Evolutionary conservation across 2,113 vertebrate genomes (phyloP).

Genomic region (Smithornis capensis): DNA sequence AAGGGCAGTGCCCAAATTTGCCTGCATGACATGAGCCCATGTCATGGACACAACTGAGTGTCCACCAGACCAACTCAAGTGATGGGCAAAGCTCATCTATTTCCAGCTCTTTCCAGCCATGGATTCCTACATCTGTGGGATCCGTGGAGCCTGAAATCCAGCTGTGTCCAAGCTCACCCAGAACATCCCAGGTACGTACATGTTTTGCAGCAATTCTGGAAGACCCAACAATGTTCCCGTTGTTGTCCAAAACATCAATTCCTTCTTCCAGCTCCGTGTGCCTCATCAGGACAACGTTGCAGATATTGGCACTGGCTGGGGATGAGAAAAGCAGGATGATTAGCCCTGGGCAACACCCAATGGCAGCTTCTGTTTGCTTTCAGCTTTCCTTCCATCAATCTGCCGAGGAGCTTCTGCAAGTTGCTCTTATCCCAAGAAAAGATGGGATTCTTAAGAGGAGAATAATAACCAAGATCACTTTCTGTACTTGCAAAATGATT

Average conservation of each 20-base stretch:
- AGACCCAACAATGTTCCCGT: constrained; percentile 84
- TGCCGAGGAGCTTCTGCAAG: neutral
- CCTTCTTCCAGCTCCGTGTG: constrained; percentile 89
- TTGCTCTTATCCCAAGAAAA: neutral
- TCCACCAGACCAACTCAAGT: neutral
- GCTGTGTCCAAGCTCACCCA: neutral
- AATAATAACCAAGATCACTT: neutral
- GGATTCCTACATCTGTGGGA: accelerated
- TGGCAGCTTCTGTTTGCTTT: neutral
- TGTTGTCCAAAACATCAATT: constrained; percentile 82
- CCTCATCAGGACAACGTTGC: constrained; percentile 93
- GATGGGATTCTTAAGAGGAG: neutral
- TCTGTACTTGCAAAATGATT: neutral
- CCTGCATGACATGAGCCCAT: accelerated
- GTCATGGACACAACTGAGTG: neutral
- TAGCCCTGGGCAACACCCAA: neutral
- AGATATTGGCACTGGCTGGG: constrained; percentile 92
- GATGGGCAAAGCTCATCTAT: neutral
- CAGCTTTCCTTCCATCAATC: neutral
- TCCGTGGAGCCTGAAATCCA: neutral
- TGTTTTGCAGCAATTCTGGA: constrained; percentile 88
- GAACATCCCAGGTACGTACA: constrained; percentile 66
- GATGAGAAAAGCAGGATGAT: neutral
- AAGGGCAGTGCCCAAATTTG: accelerated
- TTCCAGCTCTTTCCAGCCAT: neutral